phyloP scores from a whole-genome alignment of 2,797 vertebrate genomes.

The Manis pentadactyla region DNA sequence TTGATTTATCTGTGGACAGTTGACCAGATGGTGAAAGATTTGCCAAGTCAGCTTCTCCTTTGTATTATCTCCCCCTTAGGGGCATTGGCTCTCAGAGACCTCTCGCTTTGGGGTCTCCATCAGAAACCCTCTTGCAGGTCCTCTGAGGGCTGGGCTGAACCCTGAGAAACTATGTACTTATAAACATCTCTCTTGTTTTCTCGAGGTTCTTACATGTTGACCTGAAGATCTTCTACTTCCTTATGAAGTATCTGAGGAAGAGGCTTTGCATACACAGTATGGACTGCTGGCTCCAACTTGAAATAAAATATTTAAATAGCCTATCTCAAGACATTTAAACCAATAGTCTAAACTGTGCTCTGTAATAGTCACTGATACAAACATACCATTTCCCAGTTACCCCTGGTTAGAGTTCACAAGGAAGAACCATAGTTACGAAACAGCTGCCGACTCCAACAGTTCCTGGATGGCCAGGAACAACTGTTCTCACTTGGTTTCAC shows the following conservation, averaged over 20 bases:
- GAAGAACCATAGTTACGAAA: accelerated
- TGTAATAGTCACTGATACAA: neutral
- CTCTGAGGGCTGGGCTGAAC: neutral
- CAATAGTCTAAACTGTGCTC: neutral
- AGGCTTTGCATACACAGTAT: neutral
- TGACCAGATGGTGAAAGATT: neutral
- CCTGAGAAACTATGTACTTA: neutral
- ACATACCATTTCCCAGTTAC: neutral
- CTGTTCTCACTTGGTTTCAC: neutral
- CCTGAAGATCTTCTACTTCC: neutral
- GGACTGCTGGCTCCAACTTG: neutral
- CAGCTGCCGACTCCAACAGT: accelerated
- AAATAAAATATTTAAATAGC: slow-evolving; percentile 48
- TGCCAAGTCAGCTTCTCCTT: neutral
- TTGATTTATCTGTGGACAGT: too few species aligned
- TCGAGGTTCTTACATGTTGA: neutral
- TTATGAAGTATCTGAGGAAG: neutral
- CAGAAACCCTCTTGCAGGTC: neutral
- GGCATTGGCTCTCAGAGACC: accelerated
- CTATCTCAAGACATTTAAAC: neutral
- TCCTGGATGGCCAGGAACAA: neutral
- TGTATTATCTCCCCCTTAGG: accelerated
- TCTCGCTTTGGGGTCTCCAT: neutral
- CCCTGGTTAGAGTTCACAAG: neutral
- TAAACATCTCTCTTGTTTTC: neutral